phyloP scores from a whole-genome alignment of 2,888 invertebrate species.

The Lasioglossum figueresi region DNA sequence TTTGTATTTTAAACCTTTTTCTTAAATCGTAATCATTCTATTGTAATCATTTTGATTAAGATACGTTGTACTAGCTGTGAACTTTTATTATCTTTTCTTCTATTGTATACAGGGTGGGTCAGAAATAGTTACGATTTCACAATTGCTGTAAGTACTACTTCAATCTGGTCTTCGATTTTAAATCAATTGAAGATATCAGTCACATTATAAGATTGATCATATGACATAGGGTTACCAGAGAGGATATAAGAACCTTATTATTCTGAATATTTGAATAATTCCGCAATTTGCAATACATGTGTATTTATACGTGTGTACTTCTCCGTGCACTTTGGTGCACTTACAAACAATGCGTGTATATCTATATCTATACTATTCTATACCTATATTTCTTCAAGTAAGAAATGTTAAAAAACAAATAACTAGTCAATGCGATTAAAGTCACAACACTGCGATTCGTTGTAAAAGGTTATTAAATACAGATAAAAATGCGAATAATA shows the following conservation, averaged over 20 bases:
- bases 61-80: neutral
- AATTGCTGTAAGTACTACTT: neutral
- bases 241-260: neutral
- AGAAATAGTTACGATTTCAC: neutral
- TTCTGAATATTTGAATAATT: neutral
- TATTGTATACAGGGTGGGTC: neutral
- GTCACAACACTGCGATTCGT: neutral
- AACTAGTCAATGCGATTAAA: constrained; percentile 17
- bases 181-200: neutral
- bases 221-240: neutral
- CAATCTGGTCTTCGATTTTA: neutral
- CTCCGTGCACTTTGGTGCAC: too few relatives aligned
- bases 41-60: neutral
- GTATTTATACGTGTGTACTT: neutral
- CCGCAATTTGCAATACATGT: neutral
- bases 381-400: neutral
- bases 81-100: neutral
- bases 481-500: neutral
- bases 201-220: neutral
- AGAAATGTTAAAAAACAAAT: constrained; percentile 25
- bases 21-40: neutral
- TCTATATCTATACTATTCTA: neutral
- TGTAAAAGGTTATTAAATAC: neutral
- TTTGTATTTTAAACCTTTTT: neutral
- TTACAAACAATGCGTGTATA: neutral